Evolutionary conservation across 2,888 invertebrate genomes (phyloP).

Genomic region (Volucella inanis): DNA sequence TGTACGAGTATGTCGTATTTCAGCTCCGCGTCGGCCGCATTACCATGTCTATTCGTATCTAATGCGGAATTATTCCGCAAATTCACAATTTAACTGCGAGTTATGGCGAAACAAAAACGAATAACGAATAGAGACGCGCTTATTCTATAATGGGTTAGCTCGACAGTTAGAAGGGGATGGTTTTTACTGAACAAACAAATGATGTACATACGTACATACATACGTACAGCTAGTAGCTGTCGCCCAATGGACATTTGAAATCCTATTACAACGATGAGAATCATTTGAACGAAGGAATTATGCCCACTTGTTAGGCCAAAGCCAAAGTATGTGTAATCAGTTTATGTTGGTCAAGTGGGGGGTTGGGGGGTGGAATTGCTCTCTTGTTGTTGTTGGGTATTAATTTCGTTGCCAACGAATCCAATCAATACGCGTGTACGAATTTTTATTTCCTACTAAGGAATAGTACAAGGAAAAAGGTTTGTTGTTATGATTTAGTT

Average conservation of each 20-base stretch:
- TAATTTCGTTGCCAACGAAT: slow-evolving; percentile 6
- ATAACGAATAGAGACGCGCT: slow-evolving; percentile 54
- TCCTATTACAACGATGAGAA: slow-evolving; percentile 49
- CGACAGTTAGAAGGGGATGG: slow-evolving; percentile 45
- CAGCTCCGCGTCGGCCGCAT: neutral
- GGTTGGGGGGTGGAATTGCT: neutral
- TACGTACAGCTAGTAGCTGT: slow-evolving; percentile 1
- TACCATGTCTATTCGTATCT: slow-evolving; percentile 31
- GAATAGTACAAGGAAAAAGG: neutral
- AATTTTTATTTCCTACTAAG: slow-evolving; percentile 28
- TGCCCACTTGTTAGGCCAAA: slow-evolving; percentile 39
- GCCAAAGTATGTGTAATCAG: slow-evolving; percentile 25
- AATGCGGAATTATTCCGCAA: slow-evolving; percentile 69
- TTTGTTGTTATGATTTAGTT: too few relatives aligned
- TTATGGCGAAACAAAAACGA: slow-evolving; percentile 62
- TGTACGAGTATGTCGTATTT: neutral
- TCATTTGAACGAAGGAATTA: slow-evolving; percentile 34
- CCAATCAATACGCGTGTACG: slow-evolving; percentile 37
- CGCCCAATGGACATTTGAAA: slow-evolving; percentile 62
- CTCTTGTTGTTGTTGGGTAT: slow-evolving; percentile 6
- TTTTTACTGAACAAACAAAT: neutral
- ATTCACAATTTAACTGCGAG: slow-evolving; percentile 67
- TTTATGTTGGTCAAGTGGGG: neutral
- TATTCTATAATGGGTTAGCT: slow-evolving; percentile 11
- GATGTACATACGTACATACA: too few relatives aligned